Evolutionary conservation across 2,888 invertebrate species (phyloP), one percentile per base, ranked within the genome.

Genomic region (Acleris laterana): DNA sequence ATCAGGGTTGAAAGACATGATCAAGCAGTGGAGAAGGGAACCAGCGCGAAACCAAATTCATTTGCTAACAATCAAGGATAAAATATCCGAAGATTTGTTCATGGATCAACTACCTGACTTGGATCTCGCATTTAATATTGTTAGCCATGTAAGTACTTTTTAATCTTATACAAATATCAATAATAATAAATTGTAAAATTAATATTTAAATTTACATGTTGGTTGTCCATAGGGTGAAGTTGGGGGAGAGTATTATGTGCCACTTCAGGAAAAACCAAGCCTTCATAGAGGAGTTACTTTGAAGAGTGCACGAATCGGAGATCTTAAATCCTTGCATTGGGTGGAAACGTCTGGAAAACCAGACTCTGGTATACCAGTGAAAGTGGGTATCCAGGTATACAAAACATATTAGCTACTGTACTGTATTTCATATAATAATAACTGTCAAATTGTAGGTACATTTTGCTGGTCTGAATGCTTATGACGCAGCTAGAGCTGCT

Each of bases 261-360:
- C 51, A 9, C 28, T 46, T 11, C 28, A 49, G 20, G 51, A 70
- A 52, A 64, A 75, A 17, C 59, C 32, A 1, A 6, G 52, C 16
- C 20, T 38, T 32, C 66, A 67, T 3, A 64, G 25, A 38, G 68
- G 62, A 9, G 66, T 78, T 6, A 63, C 71, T 5, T 70, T 84
- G 3, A 71, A 75, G 53, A 78, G 65, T 61, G 63, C 60, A 19
- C 69, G 22, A 17, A 64, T 69, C 58, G 83, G 85, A 6, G 75
- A 84, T 52, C 49, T 84, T 0, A 68, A 79, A 7, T 78, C 84
- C 0, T 66, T 87, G 20, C 65, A 71, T 3, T 86, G 87, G 87
- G 69, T 80, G 6, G 79, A 83, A 70, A 70, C 71, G 17, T 64
- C 69, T 1, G 65, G 5, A 19, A n/a, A n/a, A 22, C 44, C 59